Evolutionary conservation across 1,140 invertebrate species (phyloP).

Genomic region (Psilanteris sp.): DNA sequence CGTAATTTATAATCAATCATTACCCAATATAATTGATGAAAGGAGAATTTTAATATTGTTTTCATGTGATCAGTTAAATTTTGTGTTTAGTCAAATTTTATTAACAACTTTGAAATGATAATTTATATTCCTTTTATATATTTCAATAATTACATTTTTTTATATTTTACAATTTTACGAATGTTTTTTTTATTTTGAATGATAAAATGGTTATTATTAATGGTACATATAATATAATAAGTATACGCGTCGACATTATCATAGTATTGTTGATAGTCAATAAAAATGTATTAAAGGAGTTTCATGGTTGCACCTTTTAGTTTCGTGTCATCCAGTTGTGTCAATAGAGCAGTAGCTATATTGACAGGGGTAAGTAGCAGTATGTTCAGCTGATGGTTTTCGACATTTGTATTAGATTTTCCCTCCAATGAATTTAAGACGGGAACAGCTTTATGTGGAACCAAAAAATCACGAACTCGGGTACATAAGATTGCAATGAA

Average conservation of each 20-base stretch:
- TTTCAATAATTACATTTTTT: too few species aligned
- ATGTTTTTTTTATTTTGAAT: too few species aligned
- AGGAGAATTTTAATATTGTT: too few species aligned
- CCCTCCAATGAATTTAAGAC: slow-evolving; percentile 11
- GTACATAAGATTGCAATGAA: slow-evolving; percentile 72
- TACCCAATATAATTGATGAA: too few species aligned
- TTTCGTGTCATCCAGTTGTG: slow-evolving; percentile 61
- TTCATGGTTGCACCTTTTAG: slow-evolving; percentile 66
- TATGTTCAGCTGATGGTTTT: slow-evolving; percentile 61
- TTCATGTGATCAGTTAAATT: too few species aligned
- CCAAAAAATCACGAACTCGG: slow-evolving; percentile 70
- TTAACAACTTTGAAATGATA: too few species aligned
- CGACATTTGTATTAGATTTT: slow-evolving; percentile 56
- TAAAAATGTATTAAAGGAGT: slow-evolving; percentile 62
- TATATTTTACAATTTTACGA: too few species aligned
- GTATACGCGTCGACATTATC: slow-evolving; percentile 18
- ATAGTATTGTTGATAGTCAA: slow-evolving; percentile 22
- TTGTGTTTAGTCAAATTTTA: too few species aligned
- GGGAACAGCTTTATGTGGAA: slow-evolving; percentile 37
- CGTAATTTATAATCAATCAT: too few species aligned
- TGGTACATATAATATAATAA: too few species aligned
- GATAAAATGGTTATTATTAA: too few species aligned
- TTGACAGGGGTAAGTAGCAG: slow-evolving; percentile 71
- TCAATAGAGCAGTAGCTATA: slow-evolving; percentile 64
- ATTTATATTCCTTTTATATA: too few species aligned